Base-by-base conservation (phyloP, 2,797 vertebrate species). In the Cuniculus paca region DNA sequence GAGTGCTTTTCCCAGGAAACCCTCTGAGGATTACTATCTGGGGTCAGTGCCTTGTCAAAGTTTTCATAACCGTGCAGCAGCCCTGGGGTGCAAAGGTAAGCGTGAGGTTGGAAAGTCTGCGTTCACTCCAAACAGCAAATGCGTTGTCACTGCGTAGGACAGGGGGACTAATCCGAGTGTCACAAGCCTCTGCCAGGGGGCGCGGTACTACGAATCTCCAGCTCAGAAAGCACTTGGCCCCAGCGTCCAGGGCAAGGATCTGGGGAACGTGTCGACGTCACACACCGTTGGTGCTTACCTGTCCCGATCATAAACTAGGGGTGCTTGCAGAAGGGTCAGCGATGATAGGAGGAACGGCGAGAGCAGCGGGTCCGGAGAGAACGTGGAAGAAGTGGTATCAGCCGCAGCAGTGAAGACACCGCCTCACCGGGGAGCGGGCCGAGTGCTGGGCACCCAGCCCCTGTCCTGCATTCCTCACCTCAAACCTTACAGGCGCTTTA, bases 381-480 rank as follows among this genome's bases (percentile, higher is more conserved):
- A 52, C 2, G 28, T 36, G 9, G 11, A 5, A 36, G 60, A 14
- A 78, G 60, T 9, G 78, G 39, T 39, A 60, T 20, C 1, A 31
- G 42, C 39, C 58, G 11, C 5, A 42, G n/a, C 6, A 28, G 12
- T 65, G 36, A 75, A 74, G 20, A 61, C 22, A 63, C 7, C n/a
- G n/a, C n/a, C n/a, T n/a, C n/a, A n/a, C n/a, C n/a, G n/a, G n/a
- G n/a, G n/a, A n/a, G n/a, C n/a, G n/a, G n/a, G n/a, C n/a, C n/a
- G n/a, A n/a, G n/a, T 63, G 42, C 19, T 20, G 48, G 63, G 48
- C 28, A 60, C 78, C 65, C 20, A 31, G 45, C 34, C 2, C 48
- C 0, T 13, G 45, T 50, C 61, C 63, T 1, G 31, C 0, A 54
- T 13, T 3, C 16, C 2, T 16, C 26, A 80, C 6, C 54, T 80